phyloP scores from a whole-genome alignment of 2,113 vertebrate genomes.

The Eurystomus gularis region DNA sequence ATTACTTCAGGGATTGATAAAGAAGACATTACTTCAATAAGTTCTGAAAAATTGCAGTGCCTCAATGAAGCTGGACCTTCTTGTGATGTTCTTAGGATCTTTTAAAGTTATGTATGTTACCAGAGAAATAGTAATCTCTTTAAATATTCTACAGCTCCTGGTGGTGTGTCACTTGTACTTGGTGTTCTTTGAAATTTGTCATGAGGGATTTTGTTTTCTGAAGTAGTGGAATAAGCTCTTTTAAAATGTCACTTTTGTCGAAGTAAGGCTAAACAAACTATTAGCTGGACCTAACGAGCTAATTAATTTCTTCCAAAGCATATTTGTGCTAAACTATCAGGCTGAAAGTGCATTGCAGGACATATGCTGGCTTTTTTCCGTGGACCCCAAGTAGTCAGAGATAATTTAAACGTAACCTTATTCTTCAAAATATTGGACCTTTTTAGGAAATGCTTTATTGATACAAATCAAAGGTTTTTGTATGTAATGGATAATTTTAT shows the following conservation, averaged over 20 bases:
- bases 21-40: not conserved
- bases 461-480: not conserved
- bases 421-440: not conserved
- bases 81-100: not conserved
- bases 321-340: conserved; percentile 20
- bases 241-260: conserved; percentile 45
- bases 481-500: not conserved
- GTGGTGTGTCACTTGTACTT: not conserved
- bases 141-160: not conserved
- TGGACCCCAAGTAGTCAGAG: not conserved
- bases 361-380: not conserved
- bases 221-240: conserved; percentile 4
- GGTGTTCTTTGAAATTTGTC: not conserved
- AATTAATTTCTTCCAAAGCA: conserved; percentile 52
- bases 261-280: conserved; percentile 35
- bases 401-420: not conserved
- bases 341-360: not conserved
- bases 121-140: not conserved
- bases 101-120: not conserved
- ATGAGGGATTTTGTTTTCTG: conserved; percentile 21
- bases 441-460: not conserved
- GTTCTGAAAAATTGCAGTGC: not conserved
- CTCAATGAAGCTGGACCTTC: not conserved
- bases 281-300: conserved; percentile 39
- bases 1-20: not conserved